These are phyloP conservation scores for Ceratina calcarata DNA, from an alignment of 1,140 invertebrate species.

Conservation along the genomic window DNA sequence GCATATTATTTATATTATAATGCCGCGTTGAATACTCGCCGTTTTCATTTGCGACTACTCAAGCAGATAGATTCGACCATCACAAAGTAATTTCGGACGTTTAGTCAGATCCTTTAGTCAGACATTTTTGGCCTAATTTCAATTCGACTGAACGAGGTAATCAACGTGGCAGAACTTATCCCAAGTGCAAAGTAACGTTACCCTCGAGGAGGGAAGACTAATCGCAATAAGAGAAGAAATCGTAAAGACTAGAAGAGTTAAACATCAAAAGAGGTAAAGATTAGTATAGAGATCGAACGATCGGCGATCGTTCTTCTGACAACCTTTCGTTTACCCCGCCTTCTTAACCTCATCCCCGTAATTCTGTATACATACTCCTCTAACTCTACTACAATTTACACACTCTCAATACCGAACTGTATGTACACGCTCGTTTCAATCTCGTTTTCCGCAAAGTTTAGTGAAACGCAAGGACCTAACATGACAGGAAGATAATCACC, in stretches of 20 bases:
- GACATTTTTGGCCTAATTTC: background rate
- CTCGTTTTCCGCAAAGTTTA: background rate
- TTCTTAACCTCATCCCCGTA: background rate
- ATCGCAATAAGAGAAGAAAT: conserved; percentile 25
- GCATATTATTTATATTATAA: background rate
- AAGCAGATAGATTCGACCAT: no score
- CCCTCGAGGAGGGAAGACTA: background rate
- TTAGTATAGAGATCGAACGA: conserved; percentile 1
- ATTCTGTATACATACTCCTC: conserved; percentile 6
- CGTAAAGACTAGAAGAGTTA: conserved; percentile 28
- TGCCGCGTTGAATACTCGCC: background rate
- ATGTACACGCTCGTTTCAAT: conserved; percentile 10
- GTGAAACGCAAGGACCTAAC: conserved; percentile 15
- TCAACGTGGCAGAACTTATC: conserved; percentile 6
- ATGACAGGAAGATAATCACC: background rate
- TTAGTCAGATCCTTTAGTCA: no score
- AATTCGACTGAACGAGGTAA: background rate
- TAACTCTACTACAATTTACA: conserved; percentile 16
- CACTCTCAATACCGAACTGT: conserved; percentile 11
- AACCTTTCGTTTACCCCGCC: conserved; percentile 24
- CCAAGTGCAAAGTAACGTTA: conserved; percentile 13
- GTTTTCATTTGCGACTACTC: no score
- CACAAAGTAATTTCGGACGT: background rate
- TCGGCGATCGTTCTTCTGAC: conserved; percentile 25
- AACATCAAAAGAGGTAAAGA: conserved; percentile 29